These are phyloP conservation scores for Chrysochloris asiatica DNA, from an alignment of 2,113 vertebrate species.

Conservation along the genomic window DNA sequence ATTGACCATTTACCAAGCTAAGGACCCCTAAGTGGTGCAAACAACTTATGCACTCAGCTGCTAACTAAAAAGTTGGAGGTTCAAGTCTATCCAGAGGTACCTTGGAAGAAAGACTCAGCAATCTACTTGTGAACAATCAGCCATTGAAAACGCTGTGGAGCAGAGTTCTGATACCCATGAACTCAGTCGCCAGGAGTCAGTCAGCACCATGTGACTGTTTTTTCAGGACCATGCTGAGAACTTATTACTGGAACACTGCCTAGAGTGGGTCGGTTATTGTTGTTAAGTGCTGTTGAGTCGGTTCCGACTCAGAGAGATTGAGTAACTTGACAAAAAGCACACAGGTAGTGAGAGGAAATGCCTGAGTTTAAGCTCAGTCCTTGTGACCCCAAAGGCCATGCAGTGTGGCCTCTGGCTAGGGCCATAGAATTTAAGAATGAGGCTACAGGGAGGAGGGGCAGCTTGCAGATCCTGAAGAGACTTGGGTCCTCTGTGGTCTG, in stretches of 20 bases:
- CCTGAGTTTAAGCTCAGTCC: not conserved
- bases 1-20: no score
- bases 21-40: no score
- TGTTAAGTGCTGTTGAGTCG: no score
- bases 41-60: no score
- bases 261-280: fast-evolving
- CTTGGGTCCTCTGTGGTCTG: not conserved
- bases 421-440: not conserved
- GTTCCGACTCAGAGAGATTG: not conserved
- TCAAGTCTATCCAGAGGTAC: not conserved
- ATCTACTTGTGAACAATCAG: not conserved
- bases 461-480: not conserved
- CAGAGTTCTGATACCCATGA: not conserved
- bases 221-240: not conserved
- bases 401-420: not conserved
- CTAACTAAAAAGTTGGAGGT: not conserved
- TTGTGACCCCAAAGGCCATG: no score
- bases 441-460: not conserved
- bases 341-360: not conserved
- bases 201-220: not conserved
- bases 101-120: not conserved
- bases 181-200: not conserved
- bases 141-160: not conserved
- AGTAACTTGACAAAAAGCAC: not conserved
- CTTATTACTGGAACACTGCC: not conserved